A percentile compares a stretch with the other conserved stretches of the same genome.
Conservation (phyloP, 1,140 invertebrate genomes). For the Aplysia californica region DNA sequence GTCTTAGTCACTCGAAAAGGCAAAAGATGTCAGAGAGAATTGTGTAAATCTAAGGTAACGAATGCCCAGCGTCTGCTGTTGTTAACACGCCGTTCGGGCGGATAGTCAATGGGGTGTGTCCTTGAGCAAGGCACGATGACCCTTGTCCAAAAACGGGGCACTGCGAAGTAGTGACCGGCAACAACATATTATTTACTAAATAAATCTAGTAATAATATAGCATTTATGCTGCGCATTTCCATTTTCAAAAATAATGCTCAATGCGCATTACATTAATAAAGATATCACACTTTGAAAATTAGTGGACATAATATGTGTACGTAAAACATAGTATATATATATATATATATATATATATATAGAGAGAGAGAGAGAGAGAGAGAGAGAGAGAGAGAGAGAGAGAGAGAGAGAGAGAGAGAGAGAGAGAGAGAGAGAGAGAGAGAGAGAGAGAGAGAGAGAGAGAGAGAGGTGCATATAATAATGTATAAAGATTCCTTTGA, state of each 20-base stretch:
- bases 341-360: no score
- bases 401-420: background rate
- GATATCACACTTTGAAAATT: background rate
- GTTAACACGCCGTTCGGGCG: background rate
- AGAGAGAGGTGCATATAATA: background rate
- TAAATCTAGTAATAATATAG: background rate
- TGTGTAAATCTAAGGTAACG: background rate
- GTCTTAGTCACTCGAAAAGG: no score
- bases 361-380: no score
- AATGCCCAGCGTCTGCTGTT: background rate
- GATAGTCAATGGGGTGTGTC: no score
- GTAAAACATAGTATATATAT: no score
- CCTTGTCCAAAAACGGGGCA: no score
- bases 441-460: background rate
- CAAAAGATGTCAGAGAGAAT: background rate
- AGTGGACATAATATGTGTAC: background rate
- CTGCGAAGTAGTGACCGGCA: background rate
- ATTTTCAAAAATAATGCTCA: no score
- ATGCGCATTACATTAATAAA: no score
- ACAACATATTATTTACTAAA: background rate
- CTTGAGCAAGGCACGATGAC: no score
- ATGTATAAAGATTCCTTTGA: background rate
- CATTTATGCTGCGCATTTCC: no score
- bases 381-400: constrained; percentile 7
- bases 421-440: background rate